Evolutionary conservation across 2,797 vertebrate genomes (phyloP), one percentile per base, ranked within the genome.

Genomic region (Champsocephalus esox): DNA sequence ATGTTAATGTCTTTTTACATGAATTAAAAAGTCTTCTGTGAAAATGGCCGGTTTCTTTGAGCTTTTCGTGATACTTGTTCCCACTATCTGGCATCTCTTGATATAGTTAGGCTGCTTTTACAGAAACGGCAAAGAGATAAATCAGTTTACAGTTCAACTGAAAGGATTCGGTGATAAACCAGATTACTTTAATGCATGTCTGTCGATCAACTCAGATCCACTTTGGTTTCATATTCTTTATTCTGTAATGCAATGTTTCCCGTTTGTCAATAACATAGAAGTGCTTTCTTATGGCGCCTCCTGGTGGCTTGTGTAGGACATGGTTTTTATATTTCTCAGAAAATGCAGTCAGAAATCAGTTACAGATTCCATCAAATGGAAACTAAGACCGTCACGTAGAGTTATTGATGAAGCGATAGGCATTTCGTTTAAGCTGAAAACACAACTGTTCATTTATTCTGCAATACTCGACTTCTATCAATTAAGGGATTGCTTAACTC

Each of bases 241-340:
- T 34, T 32, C 56, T 14, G 12, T 44, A 5, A 56, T 44, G 16
- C n/a, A 57, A 19, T 19, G 4, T 52, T 19, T 7, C 8, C 17
- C 44, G 57, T 45, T 28, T 10, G 8, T 63, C 3, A 73, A 5
- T 46, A 70, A 57, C 57, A 63, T 34, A 2, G 8, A 8, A 6
- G 34, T 8, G 19, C 49, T 63, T 21, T 21, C 17, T 13, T 43
- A 10, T 5, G 4, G 28, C 0, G 49, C 63, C 82, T 0, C 57
- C 84, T 74, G 62, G 62, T 84, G 84, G 79, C 10, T 19, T 9
- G 28, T 34, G 4, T 3, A 6, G 28, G 28, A 28, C 28, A 28
- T 28, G 28, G 28, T 28, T 28, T 28, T 28, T 28, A 28, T 28
- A 28, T 28, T 28, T 28, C 28, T 28, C 3, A 28, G 3, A 28